These are phyloP conservation scores for Chironomus tepperi DNA, from an alignment of 1,140 invertebrate species.

Conservation along the genomic window DNA sequence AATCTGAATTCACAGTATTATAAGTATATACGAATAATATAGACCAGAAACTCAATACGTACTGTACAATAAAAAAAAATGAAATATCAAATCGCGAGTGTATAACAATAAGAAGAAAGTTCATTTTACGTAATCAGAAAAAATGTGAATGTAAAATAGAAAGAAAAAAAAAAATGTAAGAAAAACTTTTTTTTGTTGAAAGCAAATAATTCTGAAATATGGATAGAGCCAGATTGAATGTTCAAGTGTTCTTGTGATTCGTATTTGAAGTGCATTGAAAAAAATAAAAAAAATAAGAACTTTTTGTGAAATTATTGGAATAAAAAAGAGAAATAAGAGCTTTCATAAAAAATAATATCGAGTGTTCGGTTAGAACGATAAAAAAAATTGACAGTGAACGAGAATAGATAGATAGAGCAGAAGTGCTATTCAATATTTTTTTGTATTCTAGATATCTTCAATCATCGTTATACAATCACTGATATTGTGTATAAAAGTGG, in stretches of 20 bases:
- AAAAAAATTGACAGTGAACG: not conserved
- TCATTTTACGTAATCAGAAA: slow-evolving; percentile 4
- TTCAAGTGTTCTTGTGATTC: slow-evolving; percentile 13
- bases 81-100: not conserved
- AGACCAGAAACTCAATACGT: no score
- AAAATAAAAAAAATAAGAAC: not conserved
- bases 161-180: not conserved
- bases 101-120: slow-evolving; percentile 2
- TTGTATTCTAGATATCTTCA: not conserved
- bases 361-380: not conserved
- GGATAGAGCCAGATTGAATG: not conserved
- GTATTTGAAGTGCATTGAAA: not conserved
- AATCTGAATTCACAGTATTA: not conserved
- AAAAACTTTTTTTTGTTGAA: not conserved
- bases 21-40: no score
- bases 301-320: not conserved
- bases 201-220: no score
- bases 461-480: not conserved
- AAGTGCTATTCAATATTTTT: no score
- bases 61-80: no score
- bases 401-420: no score
- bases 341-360: no score
- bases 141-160: no score
- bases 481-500: not conserved
- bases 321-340: no score